phyloP scores from a whole-genome alignment of 1,140 invertebrate genomes.

The Drosophila oshimai region DNA sequence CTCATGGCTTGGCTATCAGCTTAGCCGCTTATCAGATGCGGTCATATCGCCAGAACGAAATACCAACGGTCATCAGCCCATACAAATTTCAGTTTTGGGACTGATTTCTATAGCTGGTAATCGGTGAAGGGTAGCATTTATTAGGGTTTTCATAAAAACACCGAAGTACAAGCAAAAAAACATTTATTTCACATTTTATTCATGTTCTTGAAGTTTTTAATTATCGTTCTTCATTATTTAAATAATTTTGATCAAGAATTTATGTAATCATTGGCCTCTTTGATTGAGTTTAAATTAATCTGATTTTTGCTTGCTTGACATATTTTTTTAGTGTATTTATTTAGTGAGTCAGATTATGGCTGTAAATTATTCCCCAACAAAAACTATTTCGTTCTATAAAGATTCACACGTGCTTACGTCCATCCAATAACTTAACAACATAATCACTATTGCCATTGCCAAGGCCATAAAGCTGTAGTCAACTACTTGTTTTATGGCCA shows the following conservation, averaged over 20 bases:
- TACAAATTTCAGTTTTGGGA: neutral
- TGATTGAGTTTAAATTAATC: too few species aligned
- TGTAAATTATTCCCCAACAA: neutral
- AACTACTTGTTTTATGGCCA: conserved; percentile 15
- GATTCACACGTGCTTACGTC: conserved; percentile 7
- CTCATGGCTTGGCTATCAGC: conserved; percentile 13
- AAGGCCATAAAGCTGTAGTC: conserved; percentile 5
- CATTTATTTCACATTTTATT: too few species aligned
- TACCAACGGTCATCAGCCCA: conserved; percentile 5
- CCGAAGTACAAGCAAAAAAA: neutral
- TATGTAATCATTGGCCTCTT: too few species aligned
- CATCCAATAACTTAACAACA: too few species aligned
- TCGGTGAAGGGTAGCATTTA: neutral
- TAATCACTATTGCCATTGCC: neutral
- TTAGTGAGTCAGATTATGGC: too few species aligned
- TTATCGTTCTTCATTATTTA: too few species aligned
- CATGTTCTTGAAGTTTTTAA: too few species aligned
- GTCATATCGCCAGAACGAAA: conserved; percentile 6
- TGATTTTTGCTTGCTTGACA: too few species aligned
- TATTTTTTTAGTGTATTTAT: too few species aligned
- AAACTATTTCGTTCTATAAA: too few species aligned
- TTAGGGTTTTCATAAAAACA: neutral
- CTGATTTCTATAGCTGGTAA: neutral
- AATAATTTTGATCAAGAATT: too few species aligned
- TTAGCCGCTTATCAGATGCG: conserved; percentile 4